These are phyloP conservation scores for Rynchops niger DNA, from an alignment of 2,113 vertebrate genomes.

Conservation along the genomic window DNA sequence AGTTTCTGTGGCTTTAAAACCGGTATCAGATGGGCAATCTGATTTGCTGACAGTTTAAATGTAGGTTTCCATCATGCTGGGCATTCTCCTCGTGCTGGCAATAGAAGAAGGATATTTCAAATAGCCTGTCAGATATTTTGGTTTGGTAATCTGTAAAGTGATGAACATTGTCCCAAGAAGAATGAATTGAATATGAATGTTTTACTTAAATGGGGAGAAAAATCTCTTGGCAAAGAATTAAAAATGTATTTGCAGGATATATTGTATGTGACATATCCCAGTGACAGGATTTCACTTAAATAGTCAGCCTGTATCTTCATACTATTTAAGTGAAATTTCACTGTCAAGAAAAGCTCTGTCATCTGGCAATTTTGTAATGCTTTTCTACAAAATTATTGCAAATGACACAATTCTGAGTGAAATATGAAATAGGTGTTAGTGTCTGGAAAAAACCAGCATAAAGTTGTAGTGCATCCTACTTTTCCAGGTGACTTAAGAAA, in stretches of 20 bases:
- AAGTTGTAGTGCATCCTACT: background rate
- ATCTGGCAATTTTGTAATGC: background rate
- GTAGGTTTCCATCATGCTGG: background rate
- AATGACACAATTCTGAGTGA: background rate
- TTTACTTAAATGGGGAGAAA: background rate
- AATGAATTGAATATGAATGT: background rate
- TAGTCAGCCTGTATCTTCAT: background rate
- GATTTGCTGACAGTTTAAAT: constrained; percentile 19
- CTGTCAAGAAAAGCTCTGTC: background rate
- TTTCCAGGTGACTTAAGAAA: background rate
- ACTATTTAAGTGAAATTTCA: background rate
- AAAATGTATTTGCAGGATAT: background rate
- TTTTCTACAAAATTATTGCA: background rate
- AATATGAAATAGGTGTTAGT: background rate
- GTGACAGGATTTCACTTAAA: background rate
- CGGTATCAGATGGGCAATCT: background rate
- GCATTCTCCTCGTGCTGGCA: background rate
- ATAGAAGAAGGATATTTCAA: background rate
- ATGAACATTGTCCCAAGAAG: background rate
- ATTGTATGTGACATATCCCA: background rate
- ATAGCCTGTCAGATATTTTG: background rate
- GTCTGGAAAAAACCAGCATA: background rate
- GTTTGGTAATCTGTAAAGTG: background rate
- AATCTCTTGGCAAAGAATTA: background rate
- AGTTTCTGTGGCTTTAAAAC: background rate